Base-by-base conservation (phyloP, 2,888 invertebrate genomes). In the Prostheceraeus crozeri region DNA sequence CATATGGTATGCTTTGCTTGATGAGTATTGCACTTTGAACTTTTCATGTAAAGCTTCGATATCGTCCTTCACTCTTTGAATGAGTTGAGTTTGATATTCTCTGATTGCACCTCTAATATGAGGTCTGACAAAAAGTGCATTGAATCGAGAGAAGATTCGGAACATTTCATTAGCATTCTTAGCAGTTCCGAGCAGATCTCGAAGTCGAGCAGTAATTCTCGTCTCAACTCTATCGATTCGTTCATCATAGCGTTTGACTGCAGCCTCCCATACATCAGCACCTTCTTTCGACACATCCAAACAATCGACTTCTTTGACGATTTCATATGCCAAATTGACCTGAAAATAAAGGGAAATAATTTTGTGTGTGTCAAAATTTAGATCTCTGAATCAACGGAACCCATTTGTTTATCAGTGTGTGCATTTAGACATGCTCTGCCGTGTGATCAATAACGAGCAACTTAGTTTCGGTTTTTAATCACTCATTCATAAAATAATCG, bases 111-210 rank as follows among this genome's bases (percentile, higher is more conserved):
- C 96, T 57, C 94, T 84, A 73, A 99, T 99, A 77, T 98, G 96
- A 1, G 94, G 96, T 6, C 98, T 84, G 8, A 99, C 93, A 79
- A 99, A 98, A 54, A 99, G 80, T 0, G 96, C 96, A 78, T 99
- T 99, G 80, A 96, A 99, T 16, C 96, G 84, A 0, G 93, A 93
- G 79, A 82, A 82, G 70, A 98, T 98, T 59, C 93, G 83, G 80
- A 99, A 99, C 98, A 99, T 99, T 67, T 99, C 98, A 74, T 96
- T 96, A 19, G 98, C 98, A 79, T 96, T 96, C 79, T 93, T 93
- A 0, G 98, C 96, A 0, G 91, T 93, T 55, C 94, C 96, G 33
- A 99, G 81, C 76, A 99, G 96, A 78, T 98, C 96, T 61, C 96
- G 83, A 3, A 99, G 82, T 73, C 93, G 88, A 0, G 94, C 90